Base-by-base conservation (phyloP, 2,888 invertebrate genomes). In the Pristionchus japonicus region DNA sequence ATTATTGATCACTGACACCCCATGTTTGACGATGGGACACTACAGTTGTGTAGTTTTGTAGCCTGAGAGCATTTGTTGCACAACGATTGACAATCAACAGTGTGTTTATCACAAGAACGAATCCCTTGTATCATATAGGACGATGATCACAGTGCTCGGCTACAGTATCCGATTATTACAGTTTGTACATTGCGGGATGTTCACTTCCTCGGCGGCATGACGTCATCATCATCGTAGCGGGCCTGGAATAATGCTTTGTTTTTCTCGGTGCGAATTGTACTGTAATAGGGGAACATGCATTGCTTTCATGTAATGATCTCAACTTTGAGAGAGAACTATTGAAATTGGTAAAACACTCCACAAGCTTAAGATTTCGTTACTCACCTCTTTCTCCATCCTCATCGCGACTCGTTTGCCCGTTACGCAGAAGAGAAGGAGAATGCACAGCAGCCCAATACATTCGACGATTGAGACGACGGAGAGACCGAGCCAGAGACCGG, bases 401-500 rank as follows among this genome's bases (percentile, higher is more conserved):
- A 85, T 23, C 1, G 43, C 15, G 34, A 64, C 17, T 0, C 40
- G 9, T 15, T 64, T 57, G 61, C 86, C 67, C 6, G 43, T 86
- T 1, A 86, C n/a, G 49, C 70, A 86, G 23, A 67, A 31, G 27
- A 86, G 31, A 9, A 86, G 34, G 13, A 86, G 17, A 1, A 86
- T 13, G 49, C 40, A 31, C 20, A 86, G 11, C 40, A 86, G 49
- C 27, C 86, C 86, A 7, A 67, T 47, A 49, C 86, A 86, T 15
- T 86, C 86, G 13, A 86, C 57, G 70, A 86, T 49, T 27, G 86
- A 86, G 13, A 86, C 70, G 23, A 86, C 86, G 31, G 86, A 86
- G 31, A 86, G 86, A 70, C 86, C 86, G n/a, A 86, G 70, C 86
- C 86, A 86, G 27, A 86, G 86, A 57, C 86, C 86, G 2, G 86